A percentile compares a stretch with the other conserved stretches of the same genome.
Conservation (phyloP, 2,888 invertebrate genomes). For the Cephus nigrinus region DNA sequence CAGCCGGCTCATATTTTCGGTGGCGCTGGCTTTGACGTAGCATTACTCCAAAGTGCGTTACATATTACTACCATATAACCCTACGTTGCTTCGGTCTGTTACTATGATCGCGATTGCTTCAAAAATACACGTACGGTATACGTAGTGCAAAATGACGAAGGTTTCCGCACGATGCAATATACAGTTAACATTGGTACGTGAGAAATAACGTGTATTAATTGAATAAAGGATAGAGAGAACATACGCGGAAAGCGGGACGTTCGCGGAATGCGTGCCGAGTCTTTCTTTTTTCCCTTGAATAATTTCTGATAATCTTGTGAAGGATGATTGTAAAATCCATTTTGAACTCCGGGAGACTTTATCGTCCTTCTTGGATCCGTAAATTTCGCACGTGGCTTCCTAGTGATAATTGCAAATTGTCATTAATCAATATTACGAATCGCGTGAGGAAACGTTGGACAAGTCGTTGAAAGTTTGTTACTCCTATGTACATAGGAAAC, state of each 20-base stretch:
- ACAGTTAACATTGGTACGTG: not conserved
- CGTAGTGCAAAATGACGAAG: not conserved
- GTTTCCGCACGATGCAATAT: not conserved
- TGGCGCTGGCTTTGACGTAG: conserved; percentile 64
- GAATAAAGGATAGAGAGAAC: not conserved
- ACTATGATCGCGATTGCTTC: not conserved
- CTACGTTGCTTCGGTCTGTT: not conserved
- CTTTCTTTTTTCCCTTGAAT: not conserved
- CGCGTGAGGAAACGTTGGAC: not conserved
- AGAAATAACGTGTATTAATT: not conserved
- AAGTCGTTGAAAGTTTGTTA: not conserved
- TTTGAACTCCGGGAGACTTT: not conserved
- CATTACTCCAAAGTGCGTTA: conserved; percentile 64
- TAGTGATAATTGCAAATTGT: not conserved
- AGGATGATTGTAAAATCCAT: not conserved
- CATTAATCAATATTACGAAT: not conserved
- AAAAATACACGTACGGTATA: not conserved
- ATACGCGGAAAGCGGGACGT: not conserved
- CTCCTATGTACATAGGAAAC: not conserved
- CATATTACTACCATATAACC: conserved; percentile 50
- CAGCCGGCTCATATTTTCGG: conserved; percentile 64
- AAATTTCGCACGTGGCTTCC: not conserved
- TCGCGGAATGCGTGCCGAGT: not conserved
- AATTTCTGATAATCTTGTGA: not conserved
- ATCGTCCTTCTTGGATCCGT: not conserved